Percentiles rank a stretch among this genome's conserved stretches.
phyloP scores from a whole-genome alignment of 2,113 vertebrate species.

The Oryzias woworae region DNA sequence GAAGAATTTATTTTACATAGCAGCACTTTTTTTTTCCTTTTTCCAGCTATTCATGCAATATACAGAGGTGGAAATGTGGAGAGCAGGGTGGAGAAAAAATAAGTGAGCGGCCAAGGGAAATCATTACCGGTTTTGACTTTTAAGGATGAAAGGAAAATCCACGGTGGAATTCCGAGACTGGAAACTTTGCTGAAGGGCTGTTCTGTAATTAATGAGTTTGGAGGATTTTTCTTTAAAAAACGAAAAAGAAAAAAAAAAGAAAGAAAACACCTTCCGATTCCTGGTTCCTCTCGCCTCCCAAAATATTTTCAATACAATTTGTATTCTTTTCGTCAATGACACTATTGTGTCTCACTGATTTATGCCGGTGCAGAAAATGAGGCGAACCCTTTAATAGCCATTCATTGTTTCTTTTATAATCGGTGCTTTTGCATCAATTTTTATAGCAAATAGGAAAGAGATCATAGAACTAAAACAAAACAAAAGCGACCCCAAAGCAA shows the following conservation, averaged over 20 bases:
- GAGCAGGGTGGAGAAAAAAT: not conserved
- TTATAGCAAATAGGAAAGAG: too few species aligned
- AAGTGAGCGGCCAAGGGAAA: conserved; percentile 43
- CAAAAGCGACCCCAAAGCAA: too few species aligned
- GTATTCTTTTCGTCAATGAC: not conserved
- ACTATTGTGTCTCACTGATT: too few species aligned
- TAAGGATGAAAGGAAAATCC: conserved; percentile 30
- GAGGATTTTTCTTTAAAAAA: conserved; percentile 12
- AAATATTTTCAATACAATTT: not conserved
- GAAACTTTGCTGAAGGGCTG: conserved; percentile 53
- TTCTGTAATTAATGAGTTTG: conserved; percentile 54
- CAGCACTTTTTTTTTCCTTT: conserved; percentile 17
- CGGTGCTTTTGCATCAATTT: too few species aligned
- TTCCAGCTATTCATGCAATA: conserved; percentile 22
- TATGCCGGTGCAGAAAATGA: too few species aligned
- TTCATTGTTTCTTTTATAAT: too few species aligned
- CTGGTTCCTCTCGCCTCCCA: not conserved
- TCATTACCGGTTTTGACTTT: conserved; percentile 47
- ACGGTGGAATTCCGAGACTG: conserved; percentile 43
- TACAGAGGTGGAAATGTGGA: conserved; percentile 40
- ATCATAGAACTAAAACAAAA: too few species aligned
- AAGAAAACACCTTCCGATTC: not conserved
- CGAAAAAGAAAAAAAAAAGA: conserved; percentile 2
- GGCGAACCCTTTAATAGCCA: too few species aligned
- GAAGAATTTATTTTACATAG: conserved; percentile 7